Base-by-base conservation (phyloP, 2,113 vertebrate species). In the Eclectus roratus region DNA sequence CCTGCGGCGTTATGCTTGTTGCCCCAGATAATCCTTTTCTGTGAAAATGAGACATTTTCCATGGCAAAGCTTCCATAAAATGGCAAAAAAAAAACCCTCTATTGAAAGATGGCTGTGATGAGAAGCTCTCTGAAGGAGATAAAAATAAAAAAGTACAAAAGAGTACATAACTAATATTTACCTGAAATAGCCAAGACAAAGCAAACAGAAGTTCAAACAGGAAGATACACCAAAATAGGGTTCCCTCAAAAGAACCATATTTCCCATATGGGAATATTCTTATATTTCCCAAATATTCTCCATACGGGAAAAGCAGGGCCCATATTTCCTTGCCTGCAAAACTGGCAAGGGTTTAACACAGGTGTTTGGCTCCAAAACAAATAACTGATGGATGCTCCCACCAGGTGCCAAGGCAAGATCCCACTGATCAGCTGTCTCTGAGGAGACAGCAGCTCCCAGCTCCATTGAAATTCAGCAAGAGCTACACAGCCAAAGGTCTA, bases 111-210 rank as follows among this genome's bases (percentile, higher is more conserved):
- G 0, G 11, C 73, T 82, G 37, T 49, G 49, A 73, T 77, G 46
- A 88, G 80, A 66, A 71, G 10, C 37, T 89, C 58, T 66, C 41
- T n/a, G 11, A n/a, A 78, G 16, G 31, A 95, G 18, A 52, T 19
- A 33, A 78, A 91, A 91, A 80, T 39, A 70, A 31, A 78, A 78
- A 69, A 11, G 33, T 44, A 84, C 28, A 58, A 31, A 82, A 74
- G 33, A 83, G 20, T 44, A 82, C 87, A 52, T 52, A 94, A 87
- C 37, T 79, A 86, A 61, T 80, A 72, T 71, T 97, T 94, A 85
- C n/a, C 74, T 81, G 35, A 91, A 84, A 64, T 43, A 80, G 28
- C 6, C 4, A 5, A 63, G 58, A 74, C 56, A 90, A 90, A 78
- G 33, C 31, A 83, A 53, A 35, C 24, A 70, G 29, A 73, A 66